phyloP scores from a whole-genome alignment of 1,140 invertebrate species.

The Ceratosolen fusciceps region DNA sequence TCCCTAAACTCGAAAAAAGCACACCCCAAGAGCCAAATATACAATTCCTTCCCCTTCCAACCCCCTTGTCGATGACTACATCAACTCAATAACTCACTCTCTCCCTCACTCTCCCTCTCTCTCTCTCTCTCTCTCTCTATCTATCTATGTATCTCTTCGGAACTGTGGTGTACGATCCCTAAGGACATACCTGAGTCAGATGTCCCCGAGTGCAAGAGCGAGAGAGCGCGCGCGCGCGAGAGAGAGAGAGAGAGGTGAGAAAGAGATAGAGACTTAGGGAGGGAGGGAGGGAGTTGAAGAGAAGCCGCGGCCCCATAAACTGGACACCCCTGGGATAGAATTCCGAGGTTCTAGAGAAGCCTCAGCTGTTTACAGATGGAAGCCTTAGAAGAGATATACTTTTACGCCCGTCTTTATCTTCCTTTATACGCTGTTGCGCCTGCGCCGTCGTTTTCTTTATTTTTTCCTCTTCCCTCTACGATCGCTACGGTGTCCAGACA shows the following conservation, averaged over 20 bases:
- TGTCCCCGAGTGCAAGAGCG: conserved; percentile 22
- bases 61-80: neutral
- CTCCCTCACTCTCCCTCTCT: neutral
- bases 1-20: conserved; percentile 11
- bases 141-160: neutral
- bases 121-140: neutral
- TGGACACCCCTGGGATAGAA: conserved; percentile 57
- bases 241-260: conserved; percentile 52
- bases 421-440: neutral
- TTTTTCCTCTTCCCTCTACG: conserved; percentile 29
- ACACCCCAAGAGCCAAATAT: neutral
- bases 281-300: conserved; percentile 5
- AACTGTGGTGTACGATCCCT: conserved; percentile 43
- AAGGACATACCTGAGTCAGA: conserved; percentile 54
- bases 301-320: conserved; percentile 48
- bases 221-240: conserved; percentile 11
- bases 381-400: conserved; percentile 58
- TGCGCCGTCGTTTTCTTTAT: neutral
- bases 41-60: neutral
- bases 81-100: neutral
- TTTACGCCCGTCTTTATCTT: conserved; percentile 30
- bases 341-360: conserved; percentile 59
- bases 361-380: conserved; percentile 69
- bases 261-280: conserved; percentile 46
- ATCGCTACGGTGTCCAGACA: neutral